Base-by-base conservation (phyloP, 2,888 invertebrate species). In the Pyralis farinalis region DNA sequence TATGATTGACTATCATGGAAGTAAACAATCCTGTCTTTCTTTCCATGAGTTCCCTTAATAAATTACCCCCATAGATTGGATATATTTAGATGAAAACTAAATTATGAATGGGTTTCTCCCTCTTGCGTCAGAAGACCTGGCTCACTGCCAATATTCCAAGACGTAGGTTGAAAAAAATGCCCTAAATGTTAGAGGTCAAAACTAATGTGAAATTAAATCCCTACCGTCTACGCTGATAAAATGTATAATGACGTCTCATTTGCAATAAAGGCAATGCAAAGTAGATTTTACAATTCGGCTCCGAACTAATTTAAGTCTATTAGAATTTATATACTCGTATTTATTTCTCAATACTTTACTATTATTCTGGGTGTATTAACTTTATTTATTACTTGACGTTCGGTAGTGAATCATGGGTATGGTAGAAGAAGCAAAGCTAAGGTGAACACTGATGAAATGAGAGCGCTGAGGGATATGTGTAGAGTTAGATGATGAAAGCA, bases 171-270 rank as follows among this genome's bases (percentile, higher is more conserved):
- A 63, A 66, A 66, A n/a, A 66, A 66, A 67, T 53, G 49, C 44
- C 40, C 47, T 39, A 68, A 79, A 77, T 69, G 69, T 57, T 64
- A 74, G 58, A 73, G 79, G 74, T 80, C 71, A 68, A 54, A n/a
- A n/a, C n/a, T n/a, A n/a, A 51, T 37, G 37, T 42, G 42, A 47
- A 47, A 46, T 46, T 50, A 42, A 44, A 42, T 44, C 40, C 40
- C 29, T 20, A 36, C 28, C 40, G 35, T 45, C 39, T 32, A 34
- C 16, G 16, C 16, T 16, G 25, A 25, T 25, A 25, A 30, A 21
- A 37, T 16, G 29, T 37, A 29, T 29, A 35, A 42, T 37, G 27
- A 31, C 28, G 42, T 41, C 43, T 49, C 43, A 47, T 49, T 47
- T 44, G 49, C 42, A 44, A 44, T 44, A 44, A 44, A 42, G 40